A percentile compares a stretch with the other conserved stretches of the same genome.
Conservation (phyloP, 2,888 invertebrate species). For the Eulithis testata region DNA sequence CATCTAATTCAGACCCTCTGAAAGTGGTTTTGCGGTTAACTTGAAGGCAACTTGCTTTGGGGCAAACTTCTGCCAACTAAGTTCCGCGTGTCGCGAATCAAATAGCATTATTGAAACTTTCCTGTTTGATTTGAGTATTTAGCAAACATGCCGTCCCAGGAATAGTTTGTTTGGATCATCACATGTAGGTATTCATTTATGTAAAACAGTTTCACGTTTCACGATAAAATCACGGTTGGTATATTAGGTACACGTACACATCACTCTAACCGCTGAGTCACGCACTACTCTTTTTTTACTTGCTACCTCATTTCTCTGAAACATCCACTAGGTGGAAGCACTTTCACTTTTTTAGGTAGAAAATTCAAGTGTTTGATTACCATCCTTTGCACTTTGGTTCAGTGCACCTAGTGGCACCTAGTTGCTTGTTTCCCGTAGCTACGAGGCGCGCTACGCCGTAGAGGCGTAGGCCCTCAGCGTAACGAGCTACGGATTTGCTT, state of each 20-base stretch:
- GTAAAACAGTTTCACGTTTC: background rate
- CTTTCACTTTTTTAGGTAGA: background rate
- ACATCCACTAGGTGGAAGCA: background rate
- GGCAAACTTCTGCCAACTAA: background rate
- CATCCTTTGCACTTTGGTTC: no score
- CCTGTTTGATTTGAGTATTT: constrained; percentile 1
- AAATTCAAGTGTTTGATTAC: background rate
- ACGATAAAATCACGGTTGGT: background rate
- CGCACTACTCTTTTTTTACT: background rate
- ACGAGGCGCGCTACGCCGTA: background rate
- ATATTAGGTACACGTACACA: background rate
- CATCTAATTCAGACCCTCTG: background rate
- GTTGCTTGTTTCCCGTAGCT: background rate
- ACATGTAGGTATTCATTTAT: background rate
- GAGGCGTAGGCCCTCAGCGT: background rate
- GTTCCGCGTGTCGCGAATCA: background rate
- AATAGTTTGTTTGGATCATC: background rate
- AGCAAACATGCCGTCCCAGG: background rate
- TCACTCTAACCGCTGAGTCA: background rate
- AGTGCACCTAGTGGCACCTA: no score
- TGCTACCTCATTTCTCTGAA: background rate
- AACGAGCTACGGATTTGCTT: background rate
- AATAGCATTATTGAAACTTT: constrained; percentile 1
- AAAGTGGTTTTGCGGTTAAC: background rate
- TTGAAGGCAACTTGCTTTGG: background rate